Conservation (phyloP, 1,140 invertebrate species). For the Zaprionus nigranus region DNA sequence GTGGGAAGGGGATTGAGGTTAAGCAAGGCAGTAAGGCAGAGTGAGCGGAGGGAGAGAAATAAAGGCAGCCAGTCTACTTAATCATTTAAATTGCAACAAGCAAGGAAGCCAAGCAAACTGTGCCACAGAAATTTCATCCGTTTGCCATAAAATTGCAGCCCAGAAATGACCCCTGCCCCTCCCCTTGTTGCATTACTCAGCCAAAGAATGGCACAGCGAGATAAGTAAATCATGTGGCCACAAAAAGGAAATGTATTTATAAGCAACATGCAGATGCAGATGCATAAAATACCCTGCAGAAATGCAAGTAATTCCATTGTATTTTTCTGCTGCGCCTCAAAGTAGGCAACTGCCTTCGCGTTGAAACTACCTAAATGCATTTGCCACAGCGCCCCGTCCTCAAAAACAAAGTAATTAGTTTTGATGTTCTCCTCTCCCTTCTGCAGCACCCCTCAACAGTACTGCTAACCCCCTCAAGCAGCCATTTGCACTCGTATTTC, state of each 20-base stretch:
- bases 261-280: slow-evolving; percentile 1
- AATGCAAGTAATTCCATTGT: slow-evolving; percentile 26
- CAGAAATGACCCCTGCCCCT: slow-evolving; percentile 45
- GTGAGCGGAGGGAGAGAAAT: background rate
- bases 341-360: slow-evolving; percentile 6
- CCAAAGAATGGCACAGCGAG: slow-evolving; percentile 34
- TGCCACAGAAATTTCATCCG: slow-evolving; percentile 67
- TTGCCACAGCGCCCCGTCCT: slow-evolving; percentile 8
- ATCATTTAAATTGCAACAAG: slow-evolving; percentile 76
- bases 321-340: slow-evolving; percentile 23
- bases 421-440: slow-evolving; percentile 29
- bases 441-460: background rate
- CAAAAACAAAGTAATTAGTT: slow-evolving; percentile 59
- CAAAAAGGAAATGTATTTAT: slow-evolving; percentile 61
- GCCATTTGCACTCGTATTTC: slow-evolving; percentile 1
- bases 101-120: slow-evolving; percentile 62
- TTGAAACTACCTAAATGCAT: slow-evolving; percentile 41
- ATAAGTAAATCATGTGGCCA: slow-evolving; percentile 74
- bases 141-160: slow-evolving; percentile 69
- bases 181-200: background rate
- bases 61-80: slow-evolving; percentile 41
- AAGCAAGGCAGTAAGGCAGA: background rate
- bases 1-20: background rate
- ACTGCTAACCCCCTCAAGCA: background rate
- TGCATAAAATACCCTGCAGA: slow-evolving; percentile 28